Base-by-base conservation (phyloP, 92 coral and sea anemone genomes). In the Bergia sp. region DNA sequence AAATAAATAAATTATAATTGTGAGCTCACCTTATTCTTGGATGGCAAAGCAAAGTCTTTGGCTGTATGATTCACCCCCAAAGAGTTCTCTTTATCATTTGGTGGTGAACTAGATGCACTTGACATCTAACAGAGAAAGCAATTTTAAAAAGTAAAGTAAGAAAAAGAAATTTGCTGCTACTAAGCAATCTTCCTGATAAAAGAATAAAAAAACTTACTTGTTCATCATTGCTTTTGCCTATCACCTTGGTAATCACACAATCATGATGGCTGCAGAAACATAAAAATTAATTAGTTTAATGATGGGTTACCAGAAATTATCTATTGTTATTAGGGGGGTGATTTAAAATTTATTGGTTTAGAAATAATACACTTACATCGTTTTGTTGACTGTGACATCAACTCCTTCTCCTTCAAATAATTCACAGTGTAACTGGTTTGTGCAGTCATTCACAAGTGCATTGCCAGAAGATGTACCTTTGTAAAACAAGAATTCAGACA, bases 361-460 rank as follows among this genome's bases (percentile, higher is more conserved):
- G 29, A 29, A 29, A 29, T 45, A 36, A 12, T 38, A 16, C 40
- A 88, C 98, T 92, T 85, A 94, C 98, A 91, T 77, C 43, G 87
- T 81, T 75, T 87, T 88, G 50, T 77, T 82, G 38, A 80, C 69
- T n/a, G 47, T 82, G 21, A 89, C 92, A 75, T 91, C 89, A 67
- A 95, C 95, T 13, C 80, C 80, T 82, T 95, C 96, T 53, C 89
- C 85, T 84, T 87, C 92, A 85, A 88, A 80, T 86, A 82, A 94
- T 38, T 85, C 88, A 8, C 86, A 89, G 75, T 94, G 76, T 7
- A 95, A 76, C 5, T 85, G 88, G 20, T 92, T 91, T 86, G 37
- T 40, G 74, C 95, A 92, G 39, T 92, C 88, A 72, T 86, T 92
- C 37, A 88, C 95, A 29, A 94, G 92, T 1, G 90, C 86, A 29